Evolutionary conservation across 2,113 vertebrate genomes (phyloP).

Genomic region (Sphyrna mokarran): DNA sequence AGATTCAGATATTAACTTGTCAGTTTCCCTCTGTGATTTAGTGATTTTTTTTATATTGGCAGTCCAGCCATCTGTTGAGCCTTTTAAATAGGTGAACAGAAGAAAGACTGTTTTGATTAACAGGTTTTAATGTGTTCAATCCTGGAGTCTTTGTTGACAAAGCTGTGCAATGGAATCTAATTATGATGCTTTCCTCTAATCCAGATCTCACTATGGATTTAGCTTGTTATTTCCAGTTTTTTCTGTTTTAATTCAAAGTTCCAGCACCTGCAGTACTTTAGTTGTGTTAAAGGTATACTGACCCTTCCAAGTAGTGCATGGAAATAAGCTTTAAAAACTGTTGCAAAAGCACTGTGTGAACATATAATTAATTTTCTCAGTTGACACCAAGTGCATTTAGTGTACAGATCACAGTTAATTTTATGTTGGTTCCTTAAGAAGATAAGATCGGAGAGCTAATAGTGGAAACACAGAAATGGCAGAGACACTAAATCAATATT

Average conservation of each 20-base stretch:
- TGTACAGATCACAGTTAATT: background rate
- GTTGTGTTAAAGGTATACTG: background rate
- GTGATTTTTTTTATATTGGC: background rate
- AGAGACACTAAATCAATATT: too few species aligned
- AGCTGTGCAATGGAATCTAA: background rate
- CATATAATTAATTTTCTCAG: background rate
- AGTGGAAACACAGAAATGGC: too few species aligned
- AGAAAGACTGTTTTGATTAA: background rate
- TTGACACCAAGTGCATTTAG: background rate
- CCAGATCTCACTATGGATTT: background rate
- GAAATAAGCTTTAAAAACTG: background rate
- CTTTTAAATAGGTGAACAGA: background rate
- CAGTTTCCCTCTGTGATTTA: background rate
- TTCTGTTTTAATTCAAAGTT: background rate
- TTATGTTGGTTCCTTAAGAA: too few species aligned
- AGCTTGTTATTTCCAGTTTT: background rate
- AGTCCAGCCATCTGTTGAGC: background rate
- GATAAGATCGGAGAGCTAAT: too few species aligned
- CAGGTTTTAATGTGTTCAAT: background rate
- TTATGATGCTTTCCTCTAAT: background rate
- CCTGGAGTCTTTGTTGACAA: background rate
- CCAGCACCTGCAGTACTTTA: background rate
- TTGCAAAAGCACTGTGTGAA: background rate
- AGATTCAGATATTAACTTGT: background rate
- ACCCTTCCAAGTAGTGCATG: background rate